phyloP scores from a whole-genome alignment of 2,888 invertebrate genomes.

The Globia sparganii region DNA sequence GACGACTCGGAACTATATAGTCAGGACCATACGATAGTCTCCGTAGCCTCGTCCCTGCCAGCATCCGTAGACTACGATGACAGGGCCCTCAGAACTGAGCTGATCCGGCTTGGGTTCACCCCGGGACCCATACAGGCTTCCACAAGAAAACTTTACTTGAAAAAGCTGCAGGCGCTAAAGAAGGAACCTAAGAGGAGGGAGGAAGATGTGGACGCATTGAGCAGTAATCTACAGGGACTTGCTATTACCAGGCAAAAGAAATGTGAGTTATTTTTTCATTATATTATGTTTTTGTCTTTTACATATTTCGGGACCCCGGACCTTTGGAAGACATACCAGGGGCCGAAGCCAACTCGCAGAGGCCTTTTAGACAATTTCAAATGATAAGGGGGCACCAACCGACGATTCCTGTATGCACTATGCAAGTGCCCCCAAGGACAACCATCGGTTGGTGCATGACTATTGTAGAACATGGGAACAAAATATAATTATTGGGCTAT shows the following conservation, averaged over 20 bases:
- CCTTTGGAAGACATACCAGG: too few species aligned
- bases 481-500: too few species aligned
- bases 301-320: too few species aligned
- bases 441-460: too few species aligned
- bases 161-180: slow-evolving; percentile 92
- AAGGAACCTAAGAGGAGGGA: slow-evolving; percentile 68
- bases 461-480: too few species aligned
- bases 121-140: slow-evolving; percentile 95
- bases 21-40: slow-evolving; percentile 82
- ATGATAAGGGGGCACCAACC: too few species aligned
- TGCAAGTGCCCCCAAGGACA: too few species aligned
- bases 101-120: slow-evolving; percentile 92
- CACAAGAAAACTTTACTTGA: slow-evolving; percentile 94
- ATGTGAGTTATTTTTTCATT: slow-evolving; percentile 55
- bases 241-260: slow-evolving; percentile 52
- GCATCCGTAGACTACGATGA: slow-evolving; percentile 92
- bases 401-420: too few species aligned
- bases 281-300: too few species aligned
- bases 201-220: slow-evolving; percentile 37
- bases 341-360: too few species aligned
- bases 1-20: slow-evolving; percentile 72
- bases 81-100: slow-evolving; percentile 91
- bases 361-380: too few species aligned
- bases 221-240: slow-evolving; percentile 38
- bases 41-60: slow-evolving; percentile 90